Evolutionary conservation across 2,888 invertebrate species (phyloP), one percentile per base, ranked within the genome.

Genomic region (Drosophila prolongata): DNA sequence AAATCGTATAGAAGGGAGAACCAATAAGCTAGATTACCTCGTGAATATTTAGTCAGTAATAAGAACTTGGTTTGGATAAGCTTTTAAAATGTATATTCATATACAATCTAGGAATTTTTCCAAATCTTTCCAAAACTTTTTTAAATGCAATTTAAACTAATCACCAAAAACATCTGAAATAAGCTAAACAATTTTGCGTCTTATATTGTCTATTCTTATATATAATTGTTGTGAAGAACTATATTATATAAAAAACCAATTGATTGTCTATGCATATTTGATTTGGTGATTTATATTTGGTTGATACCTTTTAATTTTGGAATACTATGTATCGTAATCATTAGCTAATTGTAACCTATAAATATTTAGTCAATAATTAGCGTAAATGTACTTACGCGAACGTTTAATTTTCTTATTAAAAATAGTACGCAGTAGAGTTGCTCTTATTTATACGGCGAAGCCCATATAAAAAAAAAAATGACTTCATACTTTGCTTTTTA

Each of bases 361-460:
- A 47, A 30, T 30, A 30, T 47, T 30, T 14, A 47, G 47, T 30
- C 14, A 46, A 47, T 14, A 47, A 30, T 47, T 47, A 14, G 10
- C 30, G 14, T 14, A n/a, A 8, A 46, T n/a, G 6, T 30, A 30
- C 10, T 16, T 16, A 16, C 16, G 16, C 16, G 30, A 47, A 14
- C 30, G 14, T 47, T 14, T 10, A 34, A 34, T 47, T 8, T 47
- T 30, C 30, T 14, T 47, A 10, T 47, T 47, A 14, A 47, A 30
- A 14, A 30, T 11, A 10, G 30, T 10, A 11, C 47, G 27, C 14
- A 30, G 47, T 47, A 14, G 14, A 30, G 10, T 6, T 30, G 11
- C n/a, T 30, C 47, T 30, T n/a, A 47, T 47, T 47, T 47, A 47
- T 47, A 14, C 27, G 47, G 47, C 14, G 30, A 47, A 47, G 27